phyloP scores from a whole-genome alignment of 1,140 invertebrate genomes.

The Monomorium pharaonis region DNA sequence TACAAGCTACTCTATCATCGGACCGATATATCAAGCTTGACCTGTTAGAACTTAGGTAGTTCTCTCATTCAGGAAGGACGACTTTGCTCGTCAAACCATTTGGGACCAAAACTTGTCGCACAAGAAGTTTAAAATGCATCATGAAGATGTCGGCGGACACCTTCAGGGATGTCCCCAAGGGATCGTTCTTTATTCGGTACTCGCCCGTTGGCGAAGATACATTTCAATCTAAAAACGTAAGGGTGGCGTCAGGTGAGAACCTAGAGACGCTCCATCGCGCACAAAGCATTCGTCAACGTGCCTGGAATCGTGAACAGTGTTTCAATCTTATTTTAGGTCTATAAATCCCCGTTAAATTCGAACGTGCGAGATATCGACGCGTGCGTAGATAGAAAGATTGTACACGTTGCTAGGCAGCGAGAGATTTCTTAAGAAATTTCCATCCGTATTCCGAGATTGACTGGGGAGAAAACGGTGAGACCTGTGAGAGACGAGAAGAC shows the following conservation, averaged over 20 bases:
- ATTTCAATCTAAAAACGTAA: conserved; percentile 61
- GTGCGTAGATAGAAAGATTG: background rate
- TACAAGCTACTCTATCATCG: conserved; percentile 7
- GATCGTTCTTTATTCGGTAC: conserved; percentile 46
- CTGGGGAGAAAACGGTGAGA: background rate
- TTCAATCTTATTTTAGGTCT: conserved; percentile 74
- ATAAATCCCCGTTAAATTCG: conserved; percentile 74
- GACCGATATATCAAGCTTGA: conserved; percentile 44
- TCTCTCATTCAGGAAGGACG: conserved; percentile 12
- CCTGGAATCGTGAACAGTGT: conserved; percentile 58
- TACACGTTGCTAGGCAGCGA: background rate
- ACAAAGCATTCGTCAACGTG: conserved; percentile 65
- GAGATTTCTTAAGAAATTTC: conserved; percentile 56
- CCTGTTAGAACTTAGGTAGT: conserved; percentile 30
- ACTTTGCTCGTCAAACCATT: conserved; percentile 15
- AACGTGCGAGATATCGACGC: conserved; percentile 49
- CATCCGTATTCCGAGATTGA: conserved; percentile 62
- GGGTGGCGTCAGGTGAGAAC: background rate
- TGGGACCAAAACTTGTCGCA: conserved; percentile 17
- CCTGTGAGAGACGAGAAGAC: background rate
- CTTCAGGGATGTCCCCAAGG: background rate
- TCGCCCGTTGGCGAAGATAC: conserved; percentile 53
- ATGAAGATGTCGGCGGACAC: background rate
- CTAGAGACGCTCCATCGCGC: conserved; percentile 6
- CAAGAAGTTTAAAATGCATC: conserved; percentile 26